Evolutionary conservation across 2,113 vertebrate species (phyloP).

Genomic region (Lucifuga dentata): DNA sequence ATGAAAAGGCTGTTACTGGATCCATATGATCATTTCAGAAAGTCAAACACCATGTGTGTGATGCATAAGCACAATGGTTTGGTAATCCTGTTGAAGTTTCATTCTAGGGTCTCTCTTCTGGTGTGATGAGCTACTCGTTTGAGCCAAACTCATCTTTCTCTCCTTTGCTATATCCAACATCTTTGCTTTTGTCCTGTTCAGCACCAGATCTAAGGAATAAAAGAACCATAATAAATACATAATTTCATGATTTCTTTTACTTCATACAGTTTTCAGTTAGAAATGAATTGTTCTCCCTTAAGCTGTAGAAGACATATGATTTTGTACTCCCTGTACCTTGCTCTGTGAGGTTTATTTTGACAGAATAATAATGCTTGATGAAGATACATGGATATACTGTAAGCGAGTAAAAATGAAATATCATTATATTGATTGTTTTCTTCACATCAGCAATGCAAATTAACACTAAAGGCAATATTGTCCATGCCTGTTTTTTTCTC

Average conservation of each 20-base stretch:
- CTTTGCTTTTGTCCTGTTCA: conserved; percentile 69
- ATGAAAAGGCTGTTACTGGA: no score
- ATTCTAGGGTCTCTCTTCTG: conserved; percentile 9
- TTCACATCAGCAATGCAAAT: no score
- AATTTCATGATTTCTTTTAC: background rate
- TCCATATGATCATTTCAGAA: conserved; percentile 31
- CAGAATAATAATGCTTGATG: no score
- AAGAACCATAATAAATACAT: background rate
- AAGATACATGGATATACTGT: no score
- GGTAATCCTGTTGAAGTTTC: conserved; percentile 27
- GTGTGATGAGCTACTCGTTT: conserved; percentile 77
- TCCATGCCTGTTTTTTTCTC: no score
- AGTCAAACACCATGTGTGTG: conserved; percentile 28
- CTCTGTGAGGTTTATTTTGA: no score
- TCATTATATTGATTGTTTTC: no score
- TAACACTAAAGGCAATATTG: no score
- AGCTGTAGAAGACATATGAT: no score
- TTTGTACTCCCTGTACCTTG: no score
- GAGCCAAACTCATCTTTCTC: conserved; percentile 79
- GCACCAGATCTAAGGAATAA: conserved; percentile 61
- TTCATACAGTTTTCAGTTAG: background rate
- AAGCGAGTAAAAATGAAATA: no score
- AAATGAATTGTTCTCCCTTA: background rate
- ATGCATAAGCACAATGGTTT: conserved; percentile 40
- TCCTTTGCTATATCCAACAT: conserved; percentile 76